A percentile compares a stretch with the other conserved stretches of the same genome.
phyloP scores from a whole-genome alignment of 2,888 invertebrate genomes.

The Drosophila merina region DNA sequence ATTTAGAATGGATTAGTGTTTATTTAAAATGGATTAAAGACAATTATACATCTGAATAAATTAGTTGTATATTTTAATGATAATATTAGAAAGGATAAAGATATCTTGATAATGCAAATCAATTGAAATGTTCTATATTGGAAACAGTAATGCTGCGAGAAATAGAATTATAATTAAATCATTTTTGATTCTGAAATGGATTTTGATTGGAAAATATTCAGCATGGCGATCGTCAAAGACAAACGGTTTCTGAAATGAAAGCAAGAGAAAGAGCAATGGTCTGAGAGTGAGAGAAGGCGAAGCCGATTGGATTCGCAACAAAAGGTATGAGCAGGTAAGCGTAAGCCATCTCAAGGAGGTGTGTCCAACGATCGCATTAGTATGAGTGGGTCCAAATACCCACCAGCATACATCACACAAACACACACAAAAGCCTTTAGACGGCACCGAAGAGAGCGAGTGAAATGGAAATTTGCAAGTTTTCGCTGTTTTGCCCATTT shows the following conservation, averaged over 20 bases:
- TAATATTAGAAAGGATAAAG: too few relatives aligned
- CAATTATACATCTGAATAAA: too few relatives aligned
- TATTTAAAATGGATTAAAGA: too few relatives aligned
- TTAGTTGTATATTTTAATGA: too few relatives aligned
- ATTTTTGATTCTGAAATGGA: not conserved
- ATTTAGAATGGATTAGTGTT: too few relatives aligned
- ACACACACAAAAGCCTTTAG: constrained; percentile 8
- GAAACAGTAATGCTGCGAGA: not conserved
- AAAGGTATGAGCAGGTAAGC: constrained; percentile 70
- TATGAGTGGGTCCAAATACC: constrained; percentile 19
- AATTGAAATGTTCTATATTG: too few relatives aligned
- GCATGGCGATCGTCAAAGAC: constrained; percentile 63
- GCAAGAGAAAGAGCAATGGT: constrained; percentile 17
- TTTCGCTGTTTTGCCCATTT: constrained; percentile 37
- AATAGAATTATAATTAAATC: not conserved
- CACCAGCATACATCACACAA: constrained; percentile 12
- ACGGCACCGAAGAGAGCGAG: constrained; percentile 22
- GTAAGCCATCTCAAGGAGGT: constrained; percentile 60
- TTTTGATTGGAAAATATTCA: not conserved
- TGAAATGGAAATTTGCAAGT: not conserved
- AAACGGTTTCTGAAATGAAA: not conserved
- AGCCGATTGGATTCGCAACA: constrained; percentile 60
- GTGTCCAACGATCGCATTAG: constrained; percentile 59
- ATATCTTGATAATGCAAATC: too few relatives aligned
- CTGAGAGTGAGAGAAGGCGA: constrained; percentile 23